Percentiles rank a stretch among this genome's conserved stretches.
Conservation (phyloP, 2,113 vertebrate genomes). For the Heteronetta atricapilla region DNA sequence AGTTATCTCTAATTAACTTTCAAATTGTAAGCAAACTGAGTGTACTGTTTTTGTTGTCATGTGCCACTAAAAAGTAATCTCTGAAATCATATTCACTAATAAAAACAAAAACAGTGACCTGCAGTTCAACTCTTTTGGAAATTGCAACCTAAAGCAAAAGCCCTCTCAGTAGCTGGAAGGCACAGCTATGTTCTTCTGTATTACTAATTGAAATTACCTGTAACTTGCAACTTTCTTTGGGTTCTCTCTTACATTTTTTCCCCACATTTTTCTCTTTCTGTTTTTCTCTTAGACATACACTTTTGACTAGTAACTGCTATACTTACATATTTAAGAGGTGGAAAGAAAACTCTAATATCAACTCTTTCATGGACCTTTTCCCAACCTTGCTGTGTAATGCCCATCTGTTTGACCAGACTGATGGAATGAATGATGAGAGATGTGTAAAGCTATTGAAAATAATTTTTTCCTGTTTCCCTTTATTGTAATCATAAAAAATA, state of each 20-base stretch:
- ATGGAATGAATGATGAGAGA: conserved; percentile 39
- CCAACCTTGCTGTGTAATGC: conserved; percentile 36
- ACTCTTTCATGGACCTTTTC: background rate
- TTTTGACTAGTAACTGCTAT: conserved; percentile 7
- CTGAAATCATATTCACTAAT: background rate
- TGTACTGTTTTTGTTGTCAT: background rate
- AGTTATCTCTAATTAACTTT: background rate
- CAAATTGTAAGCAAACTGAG: background rate
- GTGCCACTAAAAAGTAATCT: background rate
- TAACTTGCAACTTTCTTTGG: background rate
- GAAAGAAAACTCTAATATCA: conserved; percentile 4
- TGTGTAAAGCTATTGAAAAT: conserved; percentile 34
- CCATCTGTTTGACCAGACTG: conserved; percentile 41
- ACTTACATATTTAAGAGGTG: background rate
- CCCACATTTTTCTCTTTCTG: background rate
- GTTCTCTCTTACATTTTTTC: background rate
- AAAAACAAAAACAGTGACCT: background rate
- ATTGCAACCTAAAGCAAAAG: background rate
- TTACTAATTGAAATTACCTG: background rate
- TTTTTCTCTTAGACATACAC: background rate
- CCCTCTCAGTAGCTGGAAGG: background rate
- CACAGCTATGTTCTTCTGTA: background rate
- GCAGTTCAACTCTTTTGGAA: background rate
- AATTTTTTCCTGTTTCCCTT: conserved; percentile 22
- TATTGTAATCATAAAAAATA: conserved; percentile 69